Evolutionary conservation across 37 sponge, comb jelly and placozoan species (phyloP), one percentile per base, ranked within the genome.

Genomic region (Halisarca cf. caerulea): DNA sequence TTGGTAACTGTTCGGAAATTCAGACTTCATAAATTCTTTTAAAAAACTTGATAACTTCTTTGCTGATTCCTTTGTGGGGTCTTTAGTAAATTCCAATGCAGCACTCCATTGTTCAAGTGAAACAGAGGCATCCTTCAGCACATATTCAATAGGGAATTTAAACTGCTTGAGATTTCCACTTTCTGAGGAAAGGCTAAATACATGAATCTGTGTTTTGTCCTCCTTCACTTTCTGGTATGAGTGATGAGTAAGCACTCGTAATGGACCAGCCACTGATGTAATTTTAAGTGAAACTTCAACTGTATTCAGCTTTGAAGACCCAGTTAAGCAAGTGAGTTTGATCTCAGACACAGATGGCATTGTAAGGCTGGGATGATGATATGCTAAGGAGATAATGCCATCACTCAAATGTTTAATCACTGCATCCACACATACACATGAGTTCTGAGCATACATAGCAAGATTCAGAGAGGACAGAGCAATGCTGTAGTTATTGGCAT

Each of bases 361-460:
- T 6, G n/a, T 68, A n/a, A 68, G 69, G 30, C 35, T 34, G 1
- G 30, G 69, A 34, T 68, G 35, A 68, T 28, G 69, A 34, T 68
- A 68, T 2, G 35, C n/a, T 18, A 68, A 68, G 2, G 2, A 33
- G 17, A 68, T 68, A 30, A 32, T 27, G 2, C 69, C 69, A 7
- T 61, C 64, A 61, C 35, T 34, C 69, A 68, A 28, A 68, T 17
- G 32, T 4, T 68, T 68, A 1, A 68, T 34, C 15, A 34, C 32
- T n/a, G 69, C 69, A 28, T 68, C 69, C 2, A 68, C 69, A 34
- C 69, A 68, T 17, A 74, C 36, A 17, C 43, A 74, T 43, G 77
- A 74, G 24, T 74, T 1, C 44, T 74, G 77, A 74, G 77, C 77
- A 25, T 38, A 40, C 21, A 74, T n/a, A 41, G 77, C 77, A 15